Evolutionary conservation across 2,888 invertebrate genomes (phyloP).

Genomic region (Lepidonotus clava): DNA sequence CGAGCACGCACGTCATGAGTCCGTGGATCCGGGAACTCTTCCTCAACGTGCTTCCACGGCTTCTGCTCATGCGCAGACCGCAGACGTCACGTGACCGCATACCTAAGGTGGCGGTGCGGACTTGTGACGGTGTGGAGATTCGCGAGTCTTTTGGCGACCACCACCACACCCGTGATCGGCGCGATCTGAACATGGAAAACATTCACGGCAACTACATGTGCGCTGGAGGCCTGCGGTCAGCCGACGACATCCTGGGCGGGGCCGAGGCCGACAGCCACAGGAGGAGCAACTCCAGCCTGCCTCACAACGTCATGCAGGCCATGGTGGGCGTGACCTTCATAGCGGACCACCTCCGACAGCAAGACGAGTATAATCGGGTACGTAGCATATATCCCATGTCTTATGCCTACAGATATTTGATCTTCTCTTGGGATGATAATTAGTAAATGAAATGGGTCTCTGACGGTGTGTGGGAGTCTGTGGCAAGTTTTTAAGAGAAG

Average conservation of each 20-base stretch:
- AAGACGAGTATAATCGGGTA: conserved; percentile 67
- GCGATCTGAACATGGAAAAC: conserved; percentile 35
- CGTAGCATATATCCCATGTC: too few relatives aligned
- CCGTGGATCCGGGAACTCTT: conserved; percentile 98
- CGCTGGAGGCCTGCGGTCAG: background rate
- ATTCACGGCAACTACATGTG: conserved; percentile 52
- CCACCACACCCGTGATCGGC: background rate
- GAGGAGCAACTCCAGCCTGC: conserved; percentile 46
- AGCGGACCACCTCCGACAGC: conserved; percentile 67
- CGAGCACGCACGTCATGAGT: conserved; percentile 98
- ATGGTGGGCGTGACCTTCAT: conserved; percentile 68
- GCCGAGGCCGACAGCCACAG: conserved; percentile 22
- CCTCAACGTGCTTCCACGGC: conserved; percentile 94
- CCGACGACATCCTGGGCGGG: conserved; percentile 3
- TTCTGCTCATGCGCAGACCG: conserved; percentile 95
- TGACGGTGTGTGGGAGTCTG: too few relatives aligned
- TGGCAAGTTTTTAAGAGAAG: too few relatives aligned
- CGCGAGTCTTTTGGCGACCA: conserved; percentile 59
- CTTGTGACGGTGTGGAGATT: conserved; percentile 63
- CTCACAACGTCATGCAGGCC: conserved; percentile 65
- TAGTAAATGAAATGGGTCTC: too few relatives aligned
- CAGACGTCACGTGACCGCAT: conserved; percentile 51
- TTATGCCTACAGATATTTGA: too few relatives aligned
- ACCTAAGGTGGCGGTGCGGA: conserved; percentile 64
- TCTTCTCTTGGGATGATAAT: too few relatives aligned